Conservation (phyloP, 2,797 vertebrate species). For the Characodon lateralis region DNA sequence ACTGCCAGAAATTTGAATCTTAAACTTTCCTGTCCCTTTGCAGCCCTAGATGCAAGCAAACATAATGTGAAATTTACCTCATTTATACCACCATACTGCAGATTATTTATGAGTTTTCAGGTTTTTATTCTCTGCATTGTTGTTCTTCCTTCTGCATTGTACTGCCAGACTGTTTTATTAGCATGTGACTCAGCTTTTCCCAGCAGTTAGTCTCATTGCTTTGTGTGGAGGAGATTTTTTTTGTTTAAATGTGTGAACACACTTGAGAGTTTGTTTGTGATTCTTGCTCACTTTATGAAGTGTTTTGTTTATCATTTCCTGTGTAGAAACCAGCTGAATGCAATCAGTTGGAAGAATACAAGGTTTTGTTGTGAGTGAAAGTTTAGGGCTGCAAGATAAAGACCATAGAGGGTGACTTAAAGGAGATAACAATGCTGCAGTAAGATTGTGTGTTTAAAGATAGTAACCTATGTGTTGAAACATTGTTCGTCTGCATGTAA, state of each 20-base stretch:
- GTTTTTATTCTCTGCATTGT: conserved; percentile 13
- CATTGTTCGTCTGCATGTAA: conserved; percentile 31
- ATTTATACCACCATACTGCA: neutral
- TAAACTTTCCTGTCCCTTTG: no score
- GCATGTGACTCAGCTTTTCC: conserved; percentile 42
- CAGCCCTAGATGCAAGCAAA: no score
- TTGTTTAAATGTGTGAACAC: conserved; percentile 1
- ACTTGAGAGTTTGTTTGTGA: conserved; percentile 7
- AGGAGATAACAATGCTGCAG: conserved; percentile 1
- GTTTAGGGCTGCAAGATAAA: conserved; percentile 7
- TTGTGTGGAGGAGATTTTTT: neutral
- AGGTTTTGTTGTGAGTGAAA: conserved; percentile 19
- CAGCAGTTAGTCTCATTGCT: conserved; percentile 26
- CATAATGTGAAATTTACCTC: neutral
- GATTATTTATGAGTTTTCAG: neutral
- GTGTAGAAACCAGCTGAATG: neutral
- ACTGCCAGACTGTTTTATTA: conserved; percentile 49
- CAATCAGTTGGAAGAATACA: conserved; percentile 10
- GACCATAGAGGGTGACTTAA: neutral
- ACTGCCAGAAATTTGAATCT: neutral
- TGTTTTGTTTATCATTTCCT: conserved; percentile 49
- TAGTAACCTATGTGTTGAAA: conserved; percentile 9
- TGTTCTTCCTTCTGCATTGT: conserved; percentile 14
- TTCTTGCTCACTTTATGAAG: conserved; percentile 26
- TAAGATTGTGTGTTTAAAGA: conserved; percentile 8